Evolutionary conservation across 2,113 vertebrate species (phyloP).

Genomic region (Dinomys branickii): DNA sequence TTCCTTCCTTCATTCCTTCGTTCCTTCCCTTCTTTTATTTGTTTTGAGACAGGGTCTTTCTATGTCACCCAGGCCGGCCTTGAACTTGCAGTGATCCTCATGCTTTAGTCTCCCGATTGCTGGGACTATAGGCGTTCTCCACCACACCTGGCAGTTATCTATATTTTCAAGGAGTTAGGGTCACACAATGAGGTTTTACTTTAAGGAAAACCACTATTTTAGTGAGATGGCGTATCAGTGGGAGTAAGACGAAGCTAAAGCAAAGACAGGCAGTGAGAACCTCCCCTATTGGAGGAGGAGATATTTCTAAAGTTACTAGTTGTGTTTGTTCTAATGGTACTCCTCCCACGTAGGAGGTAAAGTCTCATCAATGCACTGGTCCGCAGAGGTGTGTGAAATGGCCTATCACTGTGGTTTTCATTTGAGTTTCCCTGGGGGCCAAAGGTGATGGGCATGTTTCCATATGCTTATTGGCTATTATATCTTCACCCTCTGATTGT

Average conservation of each 20-base stretch:
- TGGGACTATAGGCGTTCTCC: background rate
- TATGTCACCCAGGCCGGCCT: background rate
- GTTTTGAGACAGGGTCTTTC: background rate
- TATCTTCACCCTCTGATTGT: background rate
- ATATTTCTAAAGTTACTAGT: background rate
- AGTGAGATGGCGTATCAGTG: background rate
- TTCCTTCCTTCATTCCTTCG: too few relatives aligned
- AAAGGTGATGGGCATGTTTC: background rate
- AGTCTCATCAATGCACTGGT: background rate
- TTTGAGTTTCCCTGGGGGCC: background rate
- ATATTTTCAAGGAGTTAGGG: background rate
- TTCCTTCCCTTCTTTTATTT: background rate
- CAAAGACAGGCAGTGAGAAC: background rate
- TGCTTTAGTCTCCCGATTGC: background rate
- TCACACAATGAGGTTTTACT: background rate
- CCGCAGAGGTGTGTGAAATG: background rate
- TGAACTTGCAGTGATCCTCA: background rate
- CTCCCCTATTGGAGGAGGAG: background rate
- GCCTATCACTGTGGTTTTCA: background rate
- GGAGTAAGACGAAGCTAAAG: background rate
- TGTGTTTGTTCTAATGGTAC: background rate
- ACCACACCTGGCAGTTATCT: background rate
- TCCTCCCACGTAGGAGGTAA: background rate
- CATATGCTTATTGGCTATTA: background rate
- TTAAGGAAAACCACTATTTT: constrained; percentile 5